Conservation (phyloP, 2,888 invertebrate species). For the Eupithecia vulgata region DNA sequence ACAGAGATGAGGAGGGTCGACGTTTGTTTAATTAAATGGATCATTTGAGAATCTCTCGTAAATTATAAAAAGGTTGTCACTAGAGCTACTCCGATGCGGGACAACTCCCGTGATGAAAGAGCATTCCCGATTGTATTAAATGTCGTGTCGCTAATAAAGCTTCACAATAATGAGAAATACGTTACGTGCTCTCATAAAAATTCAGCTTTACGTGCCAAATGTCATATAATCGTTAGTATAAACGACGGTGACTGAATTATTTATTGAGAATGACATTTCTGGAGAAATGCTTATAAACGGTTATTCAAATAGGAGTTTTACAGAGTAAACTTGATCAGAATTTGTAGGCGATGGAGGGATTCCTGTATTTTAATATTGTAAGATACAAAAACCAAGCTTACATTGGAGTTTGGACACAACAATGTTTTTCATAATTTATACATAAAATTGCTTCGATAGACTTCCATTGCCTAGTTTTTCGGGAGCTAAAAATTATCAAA, state of each 20-base stretch:
- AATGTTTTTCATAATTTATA: neutral
- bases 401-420: neutral
- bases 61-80: slow-evolving; percentile 79
- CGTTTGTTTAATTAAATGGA: slow-evolving; percentile 81
- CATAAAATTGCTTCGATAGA: neutral
- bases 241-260: slow-evolving; percentile 12
- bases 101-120: slow-evolving; percentile 55
- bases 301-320: slow-evolving; percentile 1
- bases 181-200: slow-evolving; percentile 26
- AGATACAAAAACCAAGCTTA: slow-evolving; percentile 4
- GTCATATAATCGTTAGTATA: slow-evolving; percentile 19
- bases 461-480: neutral
- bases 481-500: neutral
- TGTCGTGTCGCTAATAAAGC: slow-evolving; percentile 49
- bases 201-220: slow-evolving; percentile 22
- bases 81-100: slow-evolving; percentile 60
- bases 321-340: neutral
- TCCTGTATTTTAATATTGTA: neutral
- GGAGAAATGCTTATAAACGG: slow-evolving; percentile 2
- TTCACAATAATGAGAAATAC: slow-evolving; percentile 31
- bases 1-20: slow-evolving; percentile 81
- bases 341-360: neutral
- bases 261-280: slow-evolving; percentile 15
- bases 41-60: slow-evolving; percentile 79
- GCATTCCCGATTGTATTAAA: slow-evolving; percentile 61